phyloP scores from a whole-genome alignment of 2,888 invertebrate genomes.

The Eupeodes latifasciatus region DNA sequence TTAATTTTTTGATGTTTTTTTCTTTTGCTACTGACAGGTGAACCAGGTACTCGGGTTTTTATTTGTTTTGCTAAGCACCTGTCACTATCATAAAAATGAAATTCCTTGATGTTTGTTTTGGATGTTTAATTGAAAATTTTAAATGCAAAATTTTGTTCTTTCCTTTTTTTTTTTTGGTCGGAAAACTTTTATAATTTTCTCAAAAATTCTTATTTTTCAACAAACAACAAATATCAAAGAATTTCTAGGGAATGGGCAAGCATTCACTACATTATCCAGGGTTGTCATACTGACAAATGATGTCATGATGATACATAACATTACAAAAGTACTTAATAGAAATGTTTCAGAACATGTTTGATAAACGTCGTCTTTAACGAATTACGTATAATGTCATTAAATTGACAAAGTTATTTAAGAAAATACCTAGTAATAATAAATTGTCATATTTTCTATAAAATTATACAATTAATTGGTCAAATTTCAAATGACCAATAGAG shows the following conservation, averaged over 20 bases:
- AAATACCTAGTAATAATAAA: too few relatives aligned
- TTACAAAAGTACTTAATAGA: too few relatives aligned
- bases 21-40: slow-evolving; percentile 1
- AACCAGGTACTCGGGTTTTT: neutral
- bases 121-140: slow-evolving; percentile 46
- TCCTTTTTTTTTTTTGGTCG: neutral
- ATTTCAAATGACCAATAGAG: too few relatives aligned
- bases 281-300: neutral
- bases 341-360: too few relatives aligned
- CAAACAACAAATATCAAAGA: slow-evolving; percentile 3
- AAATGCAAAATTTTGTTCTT: slow-evolving; percentile 8
- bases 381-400: too few relatives aligned
- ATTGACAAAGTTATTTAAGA: too few relatives aligned
- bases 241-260: too few relatives aligned
- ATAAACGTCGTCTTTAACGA: too few relatives aligned
- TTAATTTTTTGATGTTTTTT: slow-evolving; percentile 41
- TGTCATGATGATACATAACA: too few relatives aligned
- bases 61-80: slow-evolving; percentile 41
- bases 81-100: slow-evolving; percentile 53
- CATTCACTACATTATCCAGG: neutral
- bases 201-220: slow-evolving; percentile 15
- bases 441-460: too few relatives aligned
- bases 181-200: slow-evolving; percentile 38
- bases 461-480: too few relatives aligned
- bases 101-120: slow-evolving; percentile 24